A percentile compares a stretch with the other conserved stretches of the same genome.
These are phyloP conservation scores for Heliconius melpomene DNA, from an alignment of 1,140 invertebrate genomes.

Conservation along the genomic window DNA sequence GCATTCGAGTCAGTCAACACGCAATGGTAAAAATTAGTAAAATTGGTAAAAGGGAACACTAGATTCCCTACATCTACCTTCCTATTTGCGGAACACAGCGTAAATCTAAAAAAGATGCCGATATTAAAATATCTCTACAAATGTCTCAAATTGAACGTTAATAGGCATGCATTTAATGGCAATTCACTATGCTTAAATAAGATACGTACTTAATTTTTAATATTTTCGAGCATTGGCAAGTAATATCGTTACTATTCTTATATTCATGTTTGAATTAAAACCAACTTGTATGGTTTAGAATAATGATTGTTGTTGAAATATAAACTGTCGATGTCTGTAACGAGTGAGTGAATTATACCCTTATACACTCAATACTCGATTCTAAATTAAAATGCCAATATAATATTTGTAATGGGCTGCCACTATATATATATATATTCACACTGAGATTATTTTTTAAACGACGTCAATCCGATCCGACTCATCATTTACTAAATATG, in stretches of 20 bases:
- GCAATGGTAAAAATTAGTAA: too few species aligned
- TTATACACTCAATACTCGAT: not conserved
- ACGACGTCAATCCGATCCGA: not conserved
- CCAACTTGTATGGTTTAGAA: not conserved
- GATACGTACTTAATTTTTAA: not conserved
- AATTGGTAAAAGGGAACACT: too few species aligned
- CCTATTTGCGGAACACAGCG: too few species aligned
- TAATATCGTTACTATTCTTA: not conserved
- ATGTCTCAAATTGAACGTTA: not conserved
- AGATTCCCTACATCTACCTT: too few species aligned
- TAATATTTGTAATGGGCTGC: not conserved
- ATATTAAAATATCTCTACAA: not conserved
- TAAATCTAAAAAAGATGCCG: not conserved
- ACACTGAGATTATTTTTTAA: not conserved
- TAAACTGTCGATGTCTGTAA: not conserved
- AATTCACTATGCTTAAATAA: not conserved
- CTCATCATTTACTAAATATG: constrained; percentile 10
- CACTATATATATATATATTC: not conserved
- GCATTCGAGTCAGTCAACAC: too few species aligned
- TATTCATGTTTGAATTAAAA: not conserved
- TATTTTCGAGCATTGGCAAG: not conserved
- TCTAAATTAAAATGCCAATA: not conserved
- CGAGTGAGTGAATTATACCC: not conserved
- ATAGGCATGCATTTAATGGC: not conserved
- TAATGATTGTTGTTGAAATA: not conserved